A percentile compares a stretch with the other conserved stretches of the same genome.
Conservation (phyloP, 2,113 vertebrate genomes). For the Sturnira hondurensis region DNA sequence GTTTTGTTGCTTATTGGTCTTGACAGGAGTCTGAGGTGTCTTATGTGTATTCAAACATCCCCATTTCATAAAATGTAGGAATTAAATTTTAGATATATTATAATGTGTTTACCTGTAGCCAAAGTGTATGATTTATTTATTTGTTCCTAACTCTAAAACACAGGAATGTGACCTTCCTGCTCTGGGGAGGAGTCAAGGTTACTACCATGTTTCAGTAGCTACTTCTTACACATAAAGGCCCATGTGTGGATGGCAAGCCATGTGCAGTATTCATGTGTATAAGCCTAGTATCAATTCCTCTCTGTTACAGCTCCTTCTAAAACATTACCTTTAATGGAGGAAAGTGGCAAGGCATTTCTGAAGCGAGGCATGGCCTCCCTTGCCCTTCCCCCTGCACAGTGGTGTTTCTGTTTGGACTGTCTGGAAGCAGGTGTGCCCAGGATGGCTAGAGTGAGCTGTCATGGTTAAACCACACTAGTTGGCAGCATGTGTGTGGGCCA, state of each 20-base stretch:
- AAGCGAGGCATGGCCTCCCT: neutral
- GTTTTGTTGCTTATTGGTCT: slow-evolving; percentile 4
- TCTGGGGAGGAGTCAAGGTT: neutral
- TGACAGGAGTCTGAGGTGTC: neutral
- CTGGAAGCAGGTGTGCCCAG: neutral
- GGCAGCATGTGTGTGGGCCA: neutral
- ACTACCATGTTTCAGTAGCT: neutral
- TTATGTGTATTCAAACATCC: neutral
- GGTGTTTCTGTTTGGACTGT: neutral
- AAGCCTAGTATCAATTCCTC: neutral
- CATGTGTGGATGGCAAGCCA: neutral
- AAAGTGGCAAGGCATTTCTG: neutral
- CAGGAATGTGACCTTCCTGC: neutral
- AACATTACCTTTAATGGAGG: neutral
- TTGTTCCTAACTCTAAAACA: neutral
- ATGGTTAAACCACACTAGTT: neutral
- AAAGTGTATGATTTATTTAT: neutral
- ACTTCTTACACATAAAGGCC: neutral
- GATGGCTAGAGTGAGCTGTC: neutral
- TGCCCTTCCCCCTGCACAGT: no score
- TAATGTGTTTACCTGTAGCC: neutral
- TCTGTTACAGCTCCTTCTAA: neutral
- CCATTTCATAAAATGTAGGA: neutral
- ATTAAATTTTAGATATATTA: neutral
- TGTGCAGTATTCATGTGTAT: neutral